Evolutionary conservation across 1,140 invertebrate species (phyloP).

Genomic region (Eriocheir sinensis): DNA sequence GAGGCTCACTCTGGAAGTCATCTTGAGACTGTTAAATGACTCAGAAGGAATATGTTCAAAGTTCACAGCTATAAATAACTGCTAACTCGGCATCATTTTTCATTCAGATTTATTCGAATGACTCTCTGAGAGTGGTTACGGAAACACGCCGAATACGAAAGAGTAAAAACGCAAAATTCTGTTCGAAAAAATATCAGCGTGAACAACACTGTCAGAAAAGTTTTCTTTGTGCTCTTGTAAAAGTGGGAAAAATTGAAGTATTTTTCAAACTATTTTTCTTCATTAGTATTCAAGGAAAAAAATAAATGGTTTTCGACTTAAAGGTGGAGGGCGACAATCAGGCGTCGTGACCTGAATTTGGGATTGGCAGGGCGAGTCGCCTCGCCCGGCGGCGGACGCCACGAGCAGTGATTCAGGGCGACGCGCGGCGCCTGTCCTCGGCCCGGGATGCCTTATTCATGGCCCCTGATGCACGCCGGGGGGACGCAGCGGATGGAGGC

Average conservation of each 20-base stretch:
- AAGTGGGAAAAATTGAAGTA: neutral
- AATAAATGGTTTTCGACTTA: slow-evolving; percentile 5
- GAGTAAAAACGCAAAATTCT: neutral
- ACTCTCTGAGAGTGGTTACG: neutral
- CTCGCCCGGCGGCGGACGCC: neutral
- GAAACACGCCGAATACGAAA: neutral
- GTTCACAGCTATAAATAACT: neutral
- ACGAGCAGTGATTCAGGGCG: too few species aligned
- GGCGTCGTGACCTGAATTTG: neutral
- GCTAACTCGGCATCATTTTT: neutral
- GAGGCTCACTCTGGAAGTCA: neutral
- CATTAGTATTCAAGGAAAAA: slow-evolving; percentile 6
- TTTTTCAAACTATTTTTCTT: neutral
- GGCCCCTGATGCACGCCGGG: neutral
- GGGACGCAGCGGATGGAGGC: too few species aligned
- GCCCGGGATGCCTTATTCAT: neutral
- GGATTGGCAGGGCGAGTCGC: neutral
- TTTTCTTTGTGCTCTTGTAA: neutral
- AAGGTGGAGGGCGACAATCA: neutral
- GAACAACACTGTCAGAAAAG: neutral
- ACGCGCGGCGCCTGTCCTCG: neutral
- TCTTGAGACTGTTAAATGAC: neutral
- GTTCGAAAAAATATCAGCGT: too few species aligned
- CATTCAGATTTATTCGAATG: neutral
- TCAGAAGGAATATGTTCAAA: neutral